Base-by-base conservation (phyloP, 2,888 invertebrate species). In the Lithodes maja region DNA sequence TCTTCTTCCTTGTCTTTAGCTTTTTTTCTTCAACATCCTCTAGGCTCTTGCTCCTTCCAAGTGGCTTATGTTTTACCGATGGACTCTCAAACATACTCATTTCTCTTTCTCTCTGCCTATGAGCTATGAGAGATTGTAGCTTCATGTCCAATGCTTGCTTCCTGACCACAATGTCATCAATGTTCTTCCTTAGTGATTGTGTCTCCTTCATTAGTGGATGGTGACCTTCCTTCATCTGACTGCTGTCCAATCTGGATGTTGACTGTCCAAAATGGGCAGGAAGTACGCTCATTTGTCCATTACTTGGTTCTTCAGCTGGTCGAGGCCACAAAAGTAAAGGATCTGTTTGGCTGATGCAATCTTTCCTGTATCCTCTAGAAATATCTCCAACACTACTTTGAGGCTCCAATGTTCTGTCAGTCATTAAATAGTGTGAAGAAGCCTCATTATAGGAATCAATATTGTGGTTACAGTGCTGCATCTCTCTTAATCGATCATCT, bases 161-260 rank as follows among this genome's bases (percentile, higher is more conserved):
- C 75, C 91, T 86, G 3, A 68, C 17, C 55, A 91, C 82, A n/a
- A 89, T 90, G 71, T 89, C 85, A 61, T 91, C 90, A 9, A 91
- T 91, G 15, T 90, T 87, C 33, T 87, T 89, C 55, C 91, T 83
- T 33, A 91, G 69, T 68, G 90, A 86, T 33, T 83, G 78, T 3
- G 91, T 86, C 84, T 91, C 89, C 55, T 78, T 89, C 49, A 85
- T 85, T 33, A 90, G 50, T 49, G 91, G 89, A 81, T 91, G 86
- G 53, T 80, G 77, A 33, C 2, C 50, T 33, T 81, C 81, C 5
- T 89, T 84, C 12, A 50, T 50, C 12, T 85, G 88, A 52, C 50
- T 17, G n/a, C 3, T 3, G n/a, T 71, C 71, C 71, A 12, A 71
- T 71, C 71, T 71, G 71, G n/a, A n/a, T 1, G 15, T n/a, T 12